Percentiles rank a stretch among this genome's conserved stretches.
Conservation (phyloP, 2,113 vertebrate species). For the Willisornis vidua region DNA sequence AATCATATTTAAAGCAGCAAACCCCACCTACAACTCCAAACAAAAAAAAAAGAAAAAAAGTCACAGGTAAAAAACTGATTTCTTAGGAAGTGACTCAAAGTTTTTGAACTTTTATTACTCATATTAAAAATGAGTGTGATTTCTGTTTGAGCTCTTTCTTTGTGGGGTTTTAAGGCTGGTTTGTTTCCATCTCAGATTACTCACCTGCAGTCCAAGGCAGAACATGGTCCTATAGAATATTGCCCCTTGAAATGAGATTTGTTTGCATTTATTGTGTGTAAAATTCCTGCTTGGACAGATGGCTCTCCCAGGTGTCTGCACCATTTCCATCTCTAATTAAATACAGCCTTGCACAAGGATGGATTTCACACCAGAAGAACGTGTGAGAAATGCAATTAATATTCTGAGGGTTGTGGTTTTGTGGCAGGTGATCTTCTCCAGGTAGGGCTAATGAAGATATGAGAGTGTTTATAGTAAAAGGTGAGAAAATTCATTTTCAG, state of each 20-base stretch:
- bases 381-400: background rate
- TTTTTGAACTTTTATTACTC: background rate
- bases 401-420: conserved; percentile 1
- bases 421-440: background rate
- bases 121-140: fast-evolving
- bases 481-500: conserved; percentile 16
- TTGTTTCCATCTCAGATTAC: background rate
- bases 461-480: background rate
- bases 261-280: background rate
- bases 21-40: background rate
- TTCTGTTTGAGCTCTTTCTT: background rate
- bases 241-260: background rate
- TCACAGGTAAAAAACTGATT: fast-evolving
- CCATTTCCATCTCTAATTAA: background rate
- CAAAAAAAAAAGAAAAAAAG: background rate
- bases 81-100: background rate
- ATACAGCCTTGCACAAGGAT: background rate
- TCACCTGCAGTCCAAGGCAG: background rate
- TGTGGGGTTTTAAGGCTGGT: background rate
- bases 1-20: background rate
- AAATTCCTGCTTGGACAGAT: background rate
- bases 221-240: background rate
- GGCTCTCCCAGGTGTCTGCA: background rate
- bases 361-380: background rate
- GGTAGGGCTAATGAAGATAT: background rate